Base-by-base conservation (phyloP, 2,797 vertebrate species). In the Chaetophractus vellerosus region DNA sequence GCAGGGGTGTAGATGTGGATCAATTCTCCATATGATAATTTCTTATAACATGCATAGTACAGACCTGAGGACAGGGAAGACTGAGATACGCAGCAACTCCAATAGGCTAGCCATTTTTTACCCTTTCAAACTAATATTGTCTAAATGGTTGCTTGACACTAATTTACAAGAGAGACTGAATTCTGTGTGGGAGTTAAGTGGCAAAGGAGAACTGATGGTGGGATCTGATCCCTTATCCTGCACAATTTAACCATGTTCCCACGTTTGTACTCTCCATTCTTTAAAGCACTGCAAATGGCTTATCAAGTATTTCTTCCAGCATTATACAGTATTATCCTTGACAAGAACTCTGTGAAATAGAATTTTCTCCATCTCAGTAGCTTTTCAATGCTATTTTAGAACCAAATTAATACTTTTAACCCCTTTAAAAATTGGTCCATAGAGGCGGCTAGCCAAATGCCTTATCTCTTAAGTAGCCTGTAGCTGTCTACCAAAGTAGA, bases 351-450 rank as follows among this genome's bases (percentile, higher is more conserved):
- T 59, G 11, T 91, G 74, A 93, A 90, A 81, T 7, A 63, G 61
- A 89, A n/a, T 81, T 66, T 93, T 94, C n/a, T 69, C 41, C 55
- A 83, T 59, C 24, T 92, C 50, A 21, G 0, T 82, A 19, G 88
- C 23, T 74, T 90, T 19, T 71, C 38, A 69, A 31, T 74, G 33
- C 85, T 89, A 90, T 84, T 63, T 59, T 96, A 93, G 68, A 48
- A 91, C 50, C 38, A 80, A 88, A 89, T 91, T 78, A 90, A 90
- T 94, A 96, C 52, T 93, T 94, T 91, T 81, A 80, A 94, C 74
- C 31, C 7, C 12, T 11, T 52, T 96, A 78, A 57, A 88, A 88
- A 85, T 59, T 95, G 31, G 21, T 36, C 48, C 61, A 48, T 31
- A 76, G 66, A 90, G 31, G 24, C n/a, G 82, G 38, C 33, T 93